Conservation (phyloP, 92 coral and sea anemone genomes). For the Bergia puertoricense region DNA sequence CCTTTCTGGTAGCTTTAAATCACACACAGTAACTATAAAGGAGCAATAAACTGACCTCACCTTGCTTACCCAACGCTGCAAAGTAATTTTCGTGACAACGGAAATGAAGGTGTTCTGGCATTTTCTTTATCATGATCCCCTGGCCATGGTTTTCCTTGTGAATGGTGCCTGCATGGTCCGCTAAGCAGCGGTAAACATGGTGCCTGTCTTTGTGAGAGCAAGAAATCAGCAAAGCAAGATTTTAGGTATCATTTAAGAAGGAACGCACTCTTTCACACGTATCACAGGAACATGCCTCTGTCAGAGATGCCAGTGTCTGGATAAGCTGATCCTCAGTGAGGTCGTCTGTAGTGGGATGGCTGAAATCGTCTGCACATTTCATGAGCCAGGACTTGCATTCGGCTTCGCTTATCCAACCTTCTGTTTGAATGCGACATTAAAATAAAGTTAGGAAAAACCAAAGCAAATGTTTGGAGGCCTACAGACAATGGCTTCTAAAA, state of each 20-base stretch:
- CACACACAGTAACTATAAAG: no score
- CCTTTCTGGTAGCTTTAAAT: no score
- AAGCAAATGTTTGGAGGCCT: no score
- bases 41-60: neutral
- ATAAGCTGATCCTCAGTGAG: conserved; percentile 1
- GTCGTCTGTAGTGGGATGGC: neutral
- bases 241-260: neutral
- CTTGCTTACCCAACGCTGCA: neutral
- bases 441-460: no score
- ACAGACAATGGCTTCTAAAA: no score
- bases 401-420: neutral
- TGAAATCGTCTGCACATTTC: conserved; percentile 3
- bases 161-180: neutral
- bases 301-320: neutral
- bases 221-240: neutral
- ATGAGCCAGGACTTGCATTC: neutral
- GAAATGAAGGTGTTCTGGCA: neutral
- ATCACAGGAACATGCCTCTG: neutral
- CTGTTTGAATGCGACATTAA: no score
- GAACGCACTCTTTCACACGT: neutral
- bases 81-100: neutral
- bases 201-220: conserved; percentile 17
- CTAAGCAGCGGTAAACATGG: conserved; percentile 13
- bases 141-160: conserved; percentile 4
- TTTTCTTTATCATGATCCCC: conserved; percentile 13